phyloP scores from a whole-genome alignment of 2,797 vertebrate genomes.

The Odontamblyopus lacepedii region DNA sequence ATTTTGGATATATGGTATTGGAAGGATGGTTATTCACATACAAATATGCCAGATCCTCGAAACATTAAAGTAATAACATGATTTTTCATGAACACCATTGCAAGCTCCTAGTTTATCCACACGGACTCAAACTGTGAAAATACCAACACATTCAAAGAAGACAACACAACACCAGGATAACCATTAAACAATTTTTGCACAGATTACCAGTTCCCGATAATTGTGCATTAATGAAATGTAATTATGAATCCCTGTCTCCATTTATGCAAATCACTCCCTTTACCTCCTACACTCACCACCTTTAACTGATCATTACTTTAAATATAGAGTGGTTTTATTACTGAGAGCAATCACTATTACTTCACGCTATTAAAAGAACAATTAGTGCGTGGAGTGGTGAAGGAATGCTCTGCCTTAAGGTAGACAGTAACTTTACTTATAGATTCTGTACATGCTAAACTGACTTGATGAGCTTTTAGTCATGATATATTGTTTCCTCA shows the following conservation, averaged over 20 bases:
- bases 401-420: not conserved
- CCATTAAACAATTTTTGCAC: not conserved
- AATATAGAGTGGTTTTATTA: not conserved
- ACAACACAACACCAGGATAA: not conserved
- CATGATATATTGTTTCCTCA: not conserved
- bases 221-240: slow-evolving; percentile 9
- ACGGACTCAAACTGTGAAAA: not conserved
- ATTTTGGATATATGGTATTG: not conserved
- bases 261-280: not conserved
- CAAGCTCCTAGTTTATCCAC: not conserved
- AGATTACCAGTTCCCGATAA: not conserved
- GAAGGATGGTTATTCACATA: not conserved
- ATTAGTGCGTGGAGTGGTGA: not conserved
- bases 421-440: not conserved
- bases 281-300: slow-evolving; percentile 10
- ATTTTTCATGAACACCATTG: not conserved
- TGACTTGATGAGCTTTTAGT: not conserved
- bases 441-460: not conserved
- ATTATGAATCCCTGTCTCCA: slow-evolving; percentile 5
- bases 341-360: not conserved
- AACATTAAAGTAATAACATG: not conserved
- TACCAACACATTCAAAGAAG: not conserved
- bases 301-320: slow-evolving; percentile 4
- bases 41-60: not conserved
- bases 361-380: not conserved